Evolutionary conservation across 2,113 vertebrate genomes (phyloP), one percentile per base, ranked within the genome.

Genomic region (Caranx ignobilis): DNA sequence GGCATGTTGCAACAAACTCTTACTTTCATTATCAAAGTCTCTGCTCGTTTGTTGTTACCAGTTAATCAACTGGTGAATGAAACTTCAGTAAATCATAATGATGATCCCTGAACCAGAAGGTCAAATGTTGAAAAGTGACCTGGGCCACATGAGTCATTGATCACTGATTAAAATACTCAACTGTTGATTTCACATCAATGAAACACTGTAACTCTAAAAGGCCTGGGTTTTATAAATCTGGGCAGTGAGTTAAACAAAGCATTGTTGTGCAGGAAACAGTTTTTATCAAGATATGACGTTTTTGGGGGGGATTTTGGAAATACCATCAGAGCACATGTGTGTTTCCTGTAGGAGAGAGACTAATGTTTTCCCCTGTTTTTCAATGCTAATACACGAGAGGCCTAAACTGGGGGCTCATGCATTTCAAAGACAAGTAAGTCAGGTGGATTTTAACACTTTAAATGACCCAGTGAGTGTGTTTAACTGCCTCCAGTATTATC

Each of bases 371-470:
- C n/a, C 69, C 48, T 68, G 48, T 63, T 45, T 63, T 47, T 56
- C 10, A 34, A 52, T 31, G 21, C 34, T 32, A 35, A 41, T n/a
- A 62, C 39, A n/a, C 12, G 21, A 60, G 11, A 69, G 37, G 63
- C 57, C 45, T 35, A 57, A 65, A 66, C 59, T 61, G 54, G 12
- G 12, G 75, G 45, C 32, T 60, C 10, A 39, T 45, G 52, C 72
- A 80, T 81, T 81, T 78, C 77, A 64, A 56, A 76, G 55, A 72
- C 61, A 71, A 31, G 5, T 56, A 19, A 71, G 60, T 63, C 60
- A 76, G 75, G 71, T 76, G 71, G 70, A 86, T 73, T 73, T 19
- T 84, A 78, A 84, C 75, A 82, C 71, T 34, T 13, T 39, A 34
- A 83, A 75, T 50, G 35, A 62, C 85, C 75, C 0, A 71, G 41